Evolutionary conservation across 2,888 invertebrate genomes (phyloP).

Genomic region (Perdita meconis): DNA sequence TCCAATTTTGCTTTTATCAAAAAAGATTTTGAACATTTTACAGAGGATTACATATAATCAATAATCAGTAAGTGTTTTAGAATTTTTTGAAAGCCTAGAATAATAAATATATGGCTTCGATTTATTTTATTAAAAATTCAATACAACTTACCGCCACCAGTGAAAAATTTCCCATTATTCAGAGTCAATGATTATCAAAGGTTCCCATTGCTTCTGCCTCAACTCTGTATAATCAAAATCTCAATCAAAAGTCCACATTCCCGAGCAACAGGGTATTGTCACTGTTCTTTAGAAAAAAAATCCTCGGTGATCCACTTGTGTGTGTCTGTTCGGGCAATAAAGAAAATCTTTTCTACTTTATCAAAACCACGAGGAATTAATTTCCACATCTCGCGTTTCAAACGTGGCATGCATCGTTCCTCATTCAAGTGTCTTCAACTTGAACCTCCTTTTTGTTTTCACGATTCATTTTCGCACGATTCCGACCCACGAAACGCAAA

Average conservation of each 20-base stretch:
- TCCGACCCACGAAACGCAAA: too few species aligned
- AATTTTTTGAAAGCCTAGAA: too few species aligned
- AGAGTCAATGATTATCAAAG: too few species aligned
- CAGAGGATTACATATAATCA: too few species aligned
- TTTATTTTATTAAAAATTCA: too few species aligned
- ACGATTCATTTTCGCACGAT: too few species aligned
- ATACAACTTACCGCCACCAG: too few species aligned
- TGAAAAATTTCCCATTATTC: too few species aligned
- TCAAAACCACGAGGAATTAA: slow-evolving; percentile 26
- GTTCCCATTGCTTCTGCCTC: neutral
- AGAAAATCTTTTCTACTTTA: slow-evolving; percentile 60
- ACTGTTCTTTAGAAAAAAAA: slow-evolving; percentile 38
- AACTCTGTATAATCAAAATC: slow-evolving; percentile 16
- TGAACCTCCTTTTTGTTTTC: slow-evolving; percentile 2
- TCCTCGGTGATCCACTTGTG: slow-evolving; percentile 34
- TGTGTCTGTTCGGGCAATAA: slow-evolving; percentile 60
- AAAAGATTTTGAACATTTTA: too few species aligned
- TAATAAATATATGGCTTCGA: neutral
- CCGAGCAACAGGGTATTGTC: slow-evolving; percentile 22
- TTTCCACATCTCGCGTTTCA: slow-evolving; percentile 24
- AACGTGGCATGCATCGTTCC: slow-evolving; percentile 61
- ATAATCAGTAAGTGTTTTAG: too few species aligned
- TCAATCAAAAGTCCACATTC: slow-evolving; percentile 1
- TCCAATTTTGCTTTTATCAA: too few species aligned
- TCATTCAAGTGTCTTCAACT: neutral